phyloP scores from a whole-genome alignment of 2,888 invertebrate species.

The Sinelater perroti region DNA sequence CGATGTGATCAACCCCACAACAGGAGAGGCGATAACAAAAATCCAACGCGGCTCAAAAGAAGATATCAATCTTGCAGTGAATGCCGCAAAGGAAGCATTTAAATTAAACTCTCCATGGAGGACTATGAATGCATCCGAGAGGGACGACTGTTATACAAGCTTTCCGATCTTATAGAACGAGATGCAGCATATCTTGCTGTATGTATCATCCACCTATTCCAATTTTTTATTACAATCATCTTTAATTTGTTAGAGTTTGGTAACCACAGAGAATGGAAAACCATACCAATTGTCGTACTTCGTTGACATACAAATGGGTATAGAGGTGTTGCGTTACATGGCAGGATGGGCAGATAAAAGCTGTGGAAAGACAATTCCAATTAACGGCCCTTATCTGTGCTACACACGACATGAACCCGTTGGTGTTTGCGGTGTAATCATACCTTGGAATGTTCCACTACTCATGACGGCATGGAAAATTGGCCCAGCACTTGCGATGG shows the following conservation, averaged over 20 bases:
- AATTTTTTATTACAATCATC: background rate
- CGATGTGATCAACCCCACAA: conserved; percentile 83
- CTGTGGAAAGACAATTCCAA: conserved; percentile 75
- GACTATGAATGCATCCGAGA: conserved; percentile 84
- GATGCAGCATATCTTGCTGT: conserved; percentile 84
- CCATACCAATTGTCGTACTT: conserved; percentile 78
- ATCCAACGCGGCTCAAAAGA: conserved; percentile 79
- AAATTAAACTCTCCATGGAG: conserved; percentile 81
- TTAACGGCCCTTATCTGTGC: conserved; percentile 81
- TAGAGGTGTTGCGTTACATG: conserved; percentile 80
- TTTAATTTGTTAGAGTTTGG: conserved; percentile 73
- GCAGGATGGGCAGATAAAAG: conserved; percentile 95
- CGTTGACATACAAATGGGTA: conserved; percentile 70
- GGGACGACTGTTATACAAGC: conserved; percentile 79
- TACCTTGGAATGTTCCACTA: conserved; percentile 94
- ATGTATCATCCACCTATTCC: conserved; percentile 57
- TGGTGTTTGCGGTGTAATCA: conserved; percentile 94
- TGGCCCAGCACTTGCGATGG: conserved; percentile 76
- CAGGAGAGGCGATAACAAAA: conserved; percentile 79
- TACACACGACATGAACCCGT: conserved; percentile 92
- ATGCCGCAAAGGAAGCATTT: conserved; percentile 82
- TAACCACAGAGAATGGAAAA: conserved; percentile 95
- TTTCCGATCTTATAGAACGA: conserved; percentile 86
- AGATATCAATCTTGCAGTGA: conserved; percentile 82
- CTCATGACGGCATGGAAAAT: conserved; percentile 97